Evolutionary conservation across 2,888 invertebrate genomes (phyloP), one percentile per base, ranked within the genome.

Genomic region (Temnothorax rugatulus): DNA sequence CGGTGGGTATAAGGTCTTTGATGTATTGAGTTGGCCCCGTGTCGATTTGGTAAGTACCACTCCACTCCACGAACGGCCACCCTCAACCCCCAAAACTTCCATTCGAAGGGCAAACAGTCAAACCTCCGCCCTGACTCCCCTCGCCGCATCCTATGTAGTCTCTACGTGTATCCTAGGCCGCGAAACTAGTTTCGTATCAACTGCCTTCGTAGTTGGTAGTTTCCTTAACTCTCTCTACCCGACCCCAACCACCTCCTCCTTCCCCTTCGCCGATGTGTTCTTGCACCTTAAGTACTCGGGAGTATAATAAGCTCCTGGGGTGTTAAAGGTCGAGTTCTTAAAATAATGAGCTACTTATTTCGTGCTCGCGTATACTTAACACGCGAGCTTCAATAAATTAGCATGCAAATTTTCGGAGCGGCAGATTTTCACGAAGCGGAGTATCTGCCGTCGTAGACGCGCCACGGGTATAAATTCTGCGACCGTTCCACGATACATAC

Each of bases 21-120:
- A 94, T 94, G 94, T 94, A 94, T 94, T 92, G 93, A 94, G 93
- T 93, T 93, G 93, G 92, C 89, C 77, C 92, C 91, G 91, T 93
- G 93, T 93, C 93, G 92, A 92, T 93, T 93, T 92, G 93, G 91
- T 93, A 93, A 93, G 93, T 93, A 92, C 93, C 92, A 91, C 91
- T 93, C 89, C 89, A 91, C 87, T 90, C 90, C 88, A 89, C 84
- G 90, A 85, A 89, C 89, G 87, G 83, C 89, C 91, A 90, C 88
- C 90, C 90, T 90, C 90, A 85, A 88, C 90, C 90, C 87, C 89
- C 89, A 81, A 87, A 91, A 90, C 91, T 90, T 90, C 90, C 91
- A 92, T 91, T 91, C 91, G 91, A 90, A 91, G 92, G 91, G 90
- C 91, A 91, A 90, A 90, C 91, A 90, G 89, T 91, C 85, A 86